Conservation (phyloP, 2,113 vertebrate genomes). For the Melozone crissalis region DNA sequence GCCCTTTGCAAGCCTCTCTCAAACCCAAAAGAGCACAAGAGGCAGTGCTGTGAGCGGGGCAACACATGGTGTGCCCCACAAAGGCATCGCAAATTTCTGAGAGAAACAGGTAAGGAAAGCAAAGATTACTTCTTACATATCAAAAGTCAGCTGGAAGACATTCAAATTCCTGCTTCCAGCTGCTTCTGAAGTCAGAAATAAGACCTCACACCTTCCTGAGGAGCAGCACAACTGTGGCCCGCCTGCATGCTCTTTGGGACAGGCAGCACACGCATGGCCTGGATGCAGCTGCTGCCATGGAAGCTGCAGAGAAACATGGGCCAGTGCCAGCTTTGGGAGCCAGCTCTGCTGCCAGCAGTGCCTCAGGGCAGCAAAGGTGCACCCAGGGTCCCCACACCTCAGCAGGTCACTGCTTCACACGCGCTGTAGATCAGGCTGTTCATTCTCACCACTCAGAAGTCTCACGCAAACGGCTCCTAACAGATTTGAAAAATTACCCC, state of each 20-base stretch:
- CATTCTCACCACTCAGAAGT: not conserved
- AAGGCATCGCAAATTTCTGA: rapidly evolving
- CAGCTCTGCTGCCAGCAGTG: not conserved
- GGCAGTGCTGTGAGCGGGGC: rapidly evolving
- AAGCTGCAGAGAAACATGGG: not conserved
- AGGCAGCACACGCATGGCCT: not conserved
- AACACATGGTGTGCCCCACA: rapidly evolving
- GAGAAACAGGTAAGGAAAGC: not conserved
- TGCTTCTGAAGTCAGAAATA: slow-evolving; percentile 21
- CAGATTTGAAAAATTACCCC: slow-evolving; percentile 25
- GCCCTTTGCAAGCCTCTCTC: not conserved
- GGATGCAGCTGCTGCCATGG: not conserved
- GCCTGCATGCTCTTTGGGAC: not conserved
- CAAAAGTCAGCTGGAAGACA: not conserved
- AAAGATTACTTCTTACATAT: not conserved
- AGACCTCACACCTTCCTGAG: not conserved
- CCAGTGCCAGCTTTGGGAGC: not conserved
- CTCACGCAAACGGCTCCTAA: not conserved
- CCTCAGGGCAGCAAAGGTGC: not conserved
- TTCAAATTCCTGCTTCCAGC: not conserved
- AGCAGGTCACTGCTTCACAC: not conserved
- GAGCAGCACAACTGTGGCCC: not conserved
- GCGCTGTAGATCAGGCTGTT: not conserved
- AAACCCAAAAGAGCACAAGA: not conserved
- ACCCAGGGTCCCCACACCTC: not conserved